A percentile compares a stretch with the other conserved stretches of the same genome.
These are phyloP conservation scores for Microctonus aethiopoides DNA, from an alignment of 2,888 invertebrate genomes.

Conservation along the genomic window DNA sequence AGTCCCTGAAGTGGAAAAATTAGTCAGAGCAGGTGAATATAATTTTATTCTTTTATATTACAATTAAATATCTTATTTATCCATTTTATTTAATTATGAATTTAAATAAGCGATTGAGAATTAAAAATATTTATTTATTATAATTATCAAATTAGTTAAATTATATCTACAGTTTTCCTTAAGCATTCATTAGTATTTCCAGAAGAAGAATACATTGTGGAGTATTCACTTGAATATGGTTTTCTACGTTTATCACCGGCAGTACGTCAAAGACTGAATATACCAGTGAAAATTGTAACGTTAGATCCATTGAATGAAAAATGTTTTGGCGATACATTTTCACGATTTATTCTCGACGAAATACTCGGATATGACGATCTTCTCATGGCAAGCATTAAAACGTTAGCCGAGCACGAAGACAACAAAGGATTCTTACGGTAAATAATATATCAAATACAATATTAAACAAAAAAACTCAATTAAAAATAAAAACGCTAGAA, in stretches of 20 bases:
- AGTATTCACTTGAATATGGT: conserved; percentile 97
- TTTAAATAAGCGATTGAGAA: not conserved
- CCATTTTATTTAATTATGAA: not conserved
- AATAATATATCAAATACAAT: not conserved
- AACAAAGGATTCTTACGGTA: conserved; percentile 93
- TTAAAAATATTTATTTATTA: not conserved
- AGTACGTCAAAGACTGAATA: conserved; percentile 87
- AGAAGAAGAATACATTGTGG: conserved; percentile 96
- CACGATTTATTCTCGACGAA: conserved; percentile 88
- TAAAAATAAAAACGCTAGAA: too few species aligned
- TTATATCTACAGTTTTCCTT: conserved; percentile 19
- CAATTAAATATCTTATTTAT: too few species aligned
- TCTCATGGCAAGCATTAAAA: conserved; percentile 95
- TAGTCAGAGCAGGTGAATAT: conserved; percentile 71
- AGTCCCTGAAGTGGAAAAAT: conserved; percentile 72
- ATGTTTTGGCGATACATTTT: conserved; percentile 95
- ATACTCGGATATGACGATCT: conserved; percentile 98
- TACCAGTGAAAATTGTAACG: conserved; percentile 89
- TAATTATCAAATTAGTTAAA: conserved; percentile 20
- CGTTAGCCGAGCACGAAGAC: conserved; percentile 94
- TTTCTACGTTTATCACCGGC: conserved; percentile 89
- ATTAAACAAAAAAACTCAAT: not conserved
- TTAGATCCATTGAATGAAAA: conserved; percentile 87
- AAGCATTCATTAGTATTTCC: conserved; percentile 69
- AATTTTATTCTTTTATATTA: not conserved